Evolutionary conservation across 2,888 invertebrate genomes (phyloP).

Genomic region (Amphimallon solstitiale): DNA sequence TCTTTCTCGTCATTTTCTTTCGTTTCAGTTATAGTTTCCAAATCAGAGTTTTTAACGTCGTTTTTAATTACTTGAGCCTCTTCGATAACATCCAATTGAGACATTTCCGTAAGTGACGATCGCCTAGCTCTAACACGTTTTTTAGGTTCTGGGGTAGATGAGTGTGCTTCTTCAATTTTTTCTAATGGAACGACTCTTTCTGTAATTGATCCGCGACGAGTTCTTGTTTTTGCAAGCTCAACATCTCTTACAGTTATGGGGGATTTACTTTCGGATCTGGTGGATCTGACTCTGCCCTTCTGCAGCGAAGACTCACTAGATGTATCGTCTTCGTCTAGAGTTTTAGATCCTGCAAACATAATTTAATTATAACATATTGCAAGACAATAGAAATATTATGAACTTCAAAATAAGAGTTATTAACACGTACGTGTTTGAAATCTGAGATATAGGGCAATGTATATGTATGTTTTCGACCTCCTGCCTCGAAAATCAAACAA

Average conservation of each 20-base stretch:
- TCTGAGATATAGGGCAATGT: too few relatives aligned
- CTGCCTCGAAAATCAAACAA: too few relatives aligned
- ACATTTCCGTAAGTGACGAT: constrained; percentile 25
- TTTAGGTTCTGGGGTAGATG: constrained; percentile 10
- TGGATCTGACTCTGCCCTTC: constrained; percentile 32
- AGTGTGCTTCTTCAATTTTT: constrained; percentile 34
- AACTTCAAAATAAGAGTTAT: neutral
- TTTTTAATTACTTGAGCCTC: constrained; percentile 17
- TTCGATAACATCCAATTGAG: constrained; percentile 23
- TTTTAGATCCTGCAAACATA: constrained; percentile 42
- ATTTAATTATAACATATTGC: too few relatives aligned
- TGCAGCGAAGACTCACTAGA: constrained; percentile 12
- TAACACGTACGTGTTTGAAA: too few relatives aligned
- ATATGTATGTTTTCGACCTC: too few relatives aligned
- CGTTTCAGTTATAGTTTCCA: constrained; percentile 14
- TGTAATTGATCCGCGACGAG: constrained; percentile 43
- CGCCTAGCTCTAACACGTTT: constrained; percentile 18
- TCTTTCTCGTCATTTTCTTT: neutral
- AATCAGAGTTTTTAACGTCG: constrained; percentile 7
- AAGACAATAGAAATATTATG: constrained; percentile 23
- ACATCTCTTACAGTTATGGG: constrained; percentile 38
- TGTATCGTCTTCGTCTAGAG: constrained; percentile 33
- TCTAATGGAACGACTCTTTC: constrained; percentile 44
- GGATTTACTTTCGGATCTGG: constrained; percentile 44
- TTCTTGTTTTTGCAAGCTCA: constrained; percentile 37